Evolutionary conservation across 2,113 vertebrate genomes (phyloP).

Genomic region (Monarcha castaneiventris): DNA sequence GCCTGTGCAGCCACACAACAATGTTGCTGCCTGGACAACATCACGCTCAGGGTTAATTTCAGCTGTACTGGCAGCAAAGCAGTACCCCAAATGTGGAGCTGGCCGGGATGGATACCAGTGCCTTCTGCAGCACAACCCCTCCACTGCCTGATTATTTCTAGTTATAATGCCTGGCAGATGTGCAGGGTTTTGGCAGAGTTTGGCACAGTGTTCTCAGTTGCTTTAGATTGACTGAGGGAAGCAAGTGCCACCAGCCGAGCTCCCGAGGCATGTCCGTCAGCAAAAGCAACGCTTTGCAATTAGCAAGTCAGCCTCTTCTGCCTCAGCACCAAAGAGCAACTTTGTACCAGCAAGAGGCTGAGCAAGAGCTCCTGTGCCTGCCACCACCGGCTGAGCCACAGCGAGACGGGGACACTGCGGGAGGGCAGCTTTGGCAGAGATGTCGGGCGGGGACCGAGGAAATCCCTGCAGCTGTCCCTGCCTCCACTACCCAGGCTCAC

Average conservation of each 20-base stretch:
- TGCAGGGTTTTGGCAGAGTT: background rate
- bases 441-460: accelerated
- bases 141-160: background rate
- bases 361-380: background rate
- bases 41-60: background rate
- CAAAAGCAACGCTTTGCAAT: background rate
- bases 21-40: background rate
- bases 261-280: accelerated
- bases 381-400: background rate
- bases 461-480: background rate
- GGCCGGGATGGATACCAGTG: background rate
- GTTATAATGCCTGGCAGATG: background rate
- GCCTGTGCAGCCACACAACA: background rate
- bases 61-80: background rate
- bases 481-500: background rate
- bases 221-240: background rate
- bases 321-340: background rate
- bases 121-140: background rate
- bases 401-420: accelerated
- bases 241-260: background rate
- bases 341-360: background rate
- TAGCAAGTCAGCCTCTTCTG: background rate
- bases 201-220: background rate
- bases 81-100: background rate
- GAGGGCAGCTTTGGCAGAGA: background rate